phyloP scores from a whole-genome alignment of 2,113 vertebrate species.

The Zapornia atra region DNA sequence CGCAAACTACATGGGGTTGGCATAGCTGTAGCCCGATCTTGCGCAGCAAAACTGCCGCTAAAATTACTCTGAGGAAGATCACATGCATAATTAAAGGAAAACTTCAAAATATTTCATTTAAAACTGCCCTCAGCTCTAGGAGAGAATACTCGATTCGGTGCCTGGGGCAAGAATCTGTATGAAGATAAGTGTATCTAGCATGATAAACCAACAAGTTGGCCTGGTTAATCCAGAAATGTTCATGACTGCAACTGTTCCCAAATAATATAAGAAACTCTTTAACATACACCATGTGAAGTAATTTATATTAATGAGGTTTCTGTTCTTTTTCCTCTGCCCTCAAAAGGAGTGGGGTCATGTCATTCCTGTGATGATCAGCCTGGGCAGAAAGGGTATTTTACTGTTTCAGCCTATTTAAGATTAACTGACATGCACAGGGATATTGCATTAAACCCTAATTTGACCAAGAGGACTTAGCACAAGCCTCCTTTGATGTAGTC shows the following conservation, averaged over 20 bases:
- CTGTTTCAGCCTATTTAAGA: conserved; percentile 22
- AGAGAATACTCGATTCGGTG: not conserved
- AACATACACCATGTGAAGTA: not conserved
- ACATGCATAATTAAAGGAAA: not conserved
- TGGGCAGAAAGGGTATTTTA: not conserved
- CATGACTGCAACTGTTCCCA: not conserved
- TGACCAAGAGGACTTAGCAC: conserved; percentile 47
- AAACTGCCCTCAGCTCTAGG: not conserved
- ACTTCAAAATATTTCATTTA: not conserved
- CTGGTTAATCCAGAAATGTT: not conserved
- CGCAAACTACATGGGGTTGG: rapidly evolving
- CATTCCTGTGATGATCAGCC: not conserved
- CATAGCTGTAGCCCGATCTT: not conserved
- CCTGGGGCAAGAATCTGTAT: not conserved
- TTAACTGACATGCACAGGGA: conserved; percentile 25
- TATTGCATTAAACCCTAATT: conserved; percentile 49
- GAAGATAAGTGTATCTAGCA: not conserved
- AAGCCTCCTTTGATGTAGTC: conserved; percentile 57
- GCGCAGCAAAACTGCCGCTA: not conserved
- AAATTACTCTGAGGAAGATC: not conserved
- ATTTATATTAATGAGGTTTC: not conserved
- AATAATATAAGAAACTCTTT: not conserved
- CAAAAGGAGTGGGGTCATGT: not conserved
- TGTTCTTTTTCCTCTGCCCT: not conserved
- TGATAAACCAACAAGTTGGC: not conserved